These are phyloP conservation scores for Mellivora capensis DNA, from an alignment of 2,113 vertebrate genomes.

Conservation along the genomic window DNA sequence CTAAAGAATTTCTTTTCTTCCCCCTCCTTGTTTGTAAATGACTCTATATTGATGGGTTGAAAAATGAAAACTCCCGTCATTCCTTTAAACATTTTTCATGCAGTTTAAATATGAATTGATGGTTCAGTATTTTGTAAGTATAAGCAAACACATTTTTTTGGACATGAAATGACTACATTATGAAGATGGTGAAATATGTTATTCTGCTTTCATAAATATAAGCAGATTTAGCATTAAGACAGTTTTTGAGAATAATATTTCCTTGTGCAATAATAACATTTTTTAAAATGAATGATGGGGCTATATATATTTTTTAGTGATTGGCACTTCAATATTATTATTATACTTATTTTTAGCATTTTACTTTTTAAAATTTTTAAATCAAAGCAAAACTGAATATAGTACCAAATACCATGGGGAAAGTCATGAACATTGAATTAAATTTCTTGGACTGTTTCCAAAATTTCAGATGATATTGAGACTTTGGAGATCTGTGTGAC, in stretches of 20 bases:
- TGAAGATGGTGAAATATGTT: accelerated
- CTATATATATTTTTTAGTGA: background rate
- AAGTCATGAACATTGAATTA: background rate
- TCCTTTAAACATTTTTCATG: background rate
- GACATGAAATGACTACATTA: background rate
- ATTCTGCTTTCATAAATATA: background rate
- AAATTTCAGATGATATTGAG: background rate
- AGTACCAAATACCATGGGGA: background rate
- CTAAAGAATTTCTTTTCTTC: background rate
- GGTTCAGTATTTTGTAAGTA: background rate
- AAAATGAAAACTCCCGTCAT: background rate
- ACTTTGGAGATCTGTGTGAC: background rate
- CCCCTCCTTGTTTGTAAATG: background rate
- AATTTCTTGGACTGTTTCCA: background rate
- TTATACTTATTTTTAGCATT: background rate
- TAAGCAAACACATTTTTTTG: background rate
- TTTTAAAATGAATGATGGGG: background rate
- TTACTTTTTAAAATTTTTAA: background rate
- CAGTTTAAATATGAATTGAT: background rate
- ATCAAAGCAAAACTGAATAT: background rate
- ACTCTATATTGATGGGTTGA: background rate
- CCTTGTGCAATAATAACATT: background rate
- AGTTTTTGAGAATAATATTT: background rate
- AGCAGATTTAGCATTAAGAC: background rate
- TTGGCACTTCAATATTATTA: background rate